phyloP scores from a whole-genome alignment of 2,888 invertebrate genomes.

The Eupelmus urozonus region DNA sequence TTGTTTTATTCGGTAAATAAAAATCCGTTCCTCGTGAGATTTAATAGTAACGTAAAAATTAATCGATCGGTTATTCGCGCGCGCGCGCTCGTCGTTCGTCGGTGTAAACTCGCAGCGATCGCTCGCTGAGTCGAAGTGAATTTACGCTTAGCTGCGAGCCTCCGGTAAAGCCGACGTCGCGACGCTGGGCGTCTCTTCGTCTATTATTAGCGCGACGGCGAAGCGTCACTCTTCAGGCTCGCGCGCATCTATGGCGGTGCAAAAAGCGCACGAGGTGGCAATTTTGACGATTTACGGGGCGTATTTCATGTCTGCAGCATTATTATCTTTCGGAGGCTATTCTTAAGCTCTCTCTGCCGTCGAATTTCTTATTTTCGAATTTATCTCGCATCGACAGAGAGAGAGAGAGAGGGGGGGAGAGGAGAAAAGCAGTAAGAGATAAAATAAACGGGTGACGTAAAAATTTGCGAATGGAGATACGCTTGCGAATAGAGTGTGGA shows the following conservation, averaged over 20 bases:
- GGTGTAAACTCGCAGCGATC: slow-evolving; percentile 60
- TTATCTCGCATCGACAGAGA: neutral
- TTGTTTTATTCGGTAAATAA: neutral
- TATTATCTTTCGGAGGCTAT: slow-evolving; percentile 3
- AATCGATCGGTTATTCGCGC: slow-evolving; percentile 16
- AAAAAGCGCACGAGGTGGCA: slow-evolving; percentile 17
- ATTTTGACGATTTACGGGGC: slow-evolving; percentile 13
- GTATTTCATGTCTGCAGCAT: slow-evolving; percentile 14
- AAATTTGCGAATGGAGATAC: slow-evolving; percentile 45
- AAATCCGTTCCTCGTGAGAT: slow-evolving; percentile 6
- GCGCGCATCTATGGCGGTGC: neutral
- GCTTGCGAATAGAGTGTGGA: too few relatives aligned
- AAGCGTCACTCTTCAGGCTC: neutral
- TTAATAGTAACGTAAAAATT: slow-evolving; percentile 10
- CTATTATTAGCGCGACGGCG: slow-evolving; percentile 20
- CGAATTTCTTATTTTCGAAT: slow-evolving; percentile 21
- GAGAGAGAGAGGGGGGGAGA: neutral
- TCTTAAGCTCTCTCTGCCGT: slow-evolving; percentile 2
- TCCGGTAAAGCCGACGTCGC: slow-evolving; percentile 11
- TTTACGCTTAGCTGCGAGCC: slow-evolving; percentile 24
- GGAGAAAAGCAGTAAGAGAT: neutral
- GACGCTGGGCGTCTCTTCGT: slow-evolving; percentile 28
- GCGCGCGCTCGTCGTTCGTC: slow-evolving; percentile 60
- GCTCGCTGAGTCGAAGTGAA: slow-evolving; percentile 68
- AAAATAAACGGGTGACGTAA: slow-evolving; percentile 32